Evolutionary conservation across 2,113 vertebrate genomes (phyloP), one percentile per base, ranked within the genome.

Genomic region (Sorex fumeus): DNA sequence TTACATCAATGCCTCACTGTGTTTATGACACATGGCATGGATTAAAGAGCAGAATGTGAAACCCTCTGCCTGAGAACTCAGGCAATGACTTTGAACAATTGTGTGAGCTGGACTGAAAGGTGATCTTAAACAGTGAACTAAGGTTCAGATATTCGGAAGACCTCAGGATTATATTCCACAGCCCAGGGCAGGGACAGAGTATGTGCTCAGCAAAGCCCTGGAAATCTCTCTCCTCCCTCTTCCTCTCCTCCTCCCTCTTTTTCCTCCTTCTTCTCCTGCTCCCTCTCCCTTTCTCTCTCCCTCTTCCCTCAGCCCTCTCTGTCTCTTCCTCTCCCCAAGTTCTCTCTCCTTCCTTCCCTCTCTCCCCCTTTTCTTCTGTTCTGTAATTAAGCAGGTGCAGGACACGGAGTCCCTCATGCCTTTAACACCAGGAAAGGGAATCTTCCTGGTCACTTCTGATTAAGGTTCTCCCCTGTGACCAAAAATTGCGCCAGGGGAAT

Each of bases 41-140:
- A 72, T 93, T 96, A 84, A 72, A 91, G 71, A 84, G 69, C 47
- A n/a, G 67, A 85, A 88, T n/a, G 67, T 50, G 60, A 87, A 93
- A 81, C 77, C 6, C 60, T 85, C 43, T 76, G 47, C 57, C 43
- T 78, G 60, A 80, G 45, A 93, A 91, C 87, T 23, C 6, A 23
- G 57, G 47, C 45, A 80, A 32, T 47, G 74, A 84, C 81, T 79
- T 84, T 67, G 69, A 91, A 36, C 72, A 84, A 74, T 83, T 50
- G 81, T 77, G 90, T 66, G 76, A 80, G 30, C 28, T 70, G 71
- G 21, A 76, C 13, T 71, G 34, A 85, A 86, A 92, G 53, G 66
- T 72, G 40, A 86, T 90, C 19, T 50, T 34, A 90, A 84, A 71
- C 45, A 25, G 6, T 50, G 67, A 91, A 47, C 40, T 2, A 43